phyloP scores from a whole-genome alignment of 1,140 invertebrate genomes.

The Microplitis mediator region DNA sequence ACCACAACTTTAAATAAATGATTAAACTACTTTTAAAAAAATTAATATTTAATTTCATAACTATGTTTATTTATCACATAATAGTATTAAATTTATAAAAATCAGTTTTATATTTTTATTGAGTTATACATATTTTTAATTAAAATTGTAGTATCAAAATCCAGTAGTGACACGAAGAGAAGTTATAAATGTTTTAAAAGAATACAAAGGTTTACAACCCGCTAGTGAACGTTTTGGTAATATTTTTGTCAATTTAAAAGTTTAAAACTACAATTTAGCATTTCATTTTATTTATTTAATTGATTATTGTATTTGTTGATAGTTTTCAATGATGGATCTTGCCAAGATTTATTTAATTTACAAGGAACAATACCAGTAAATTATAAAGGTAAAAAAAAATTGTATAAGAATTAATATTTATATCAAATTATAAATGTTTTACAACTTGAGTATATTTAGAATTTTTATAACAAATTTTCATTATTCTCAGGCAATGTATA shows the following conservation, averaged over 20 bases:
- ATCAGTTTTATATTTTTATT: not conserved
- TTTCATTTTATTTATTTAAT: conserved; percentile 19
- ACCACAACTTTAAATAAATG: not conserved
- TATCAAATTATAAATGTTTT: not conserved
- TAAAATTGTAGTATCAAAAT: conserved; percentile 70
- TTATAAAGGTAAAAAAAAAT: conserved; percentile 76
- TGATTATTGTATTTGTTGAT: conserved; percentile 54
- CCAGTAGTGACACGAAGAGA: conserved; percentile 77
- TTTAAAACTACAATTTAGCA: conserved; percentile 27
- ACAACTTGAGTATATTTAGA: too few relatives aligned
- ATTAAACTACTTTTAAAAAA: not conserved
- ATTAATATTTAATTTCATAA: too few relatives aligned
- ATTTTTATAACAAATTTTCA: not conserved
- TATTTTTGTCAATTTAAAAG: conserved; percentile 35
- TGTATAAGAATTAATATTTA: conserved; percentile 1
- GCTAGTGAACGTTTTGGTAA: conserved; percentile 72
- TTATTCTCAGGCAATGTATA: conserved; percentile 74
- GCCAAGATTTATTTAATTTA: conserved; percentile 82
- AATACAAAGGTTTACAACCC: conserved; percentile 75
- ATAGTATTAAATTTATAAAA: too few relatives aligned
- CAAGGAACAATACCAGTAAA: conserved; percentile 91
- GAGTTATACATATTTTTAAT: not conserved
- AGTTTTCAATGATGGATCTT: conserved; percentile 91
- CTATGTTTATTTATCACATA: too few relatives aligned
- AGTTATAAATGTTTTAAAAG: conserved; percentile 70